Evolutionary conservation across 2,888 invertebrate species (phyloP).

Genomic region (Drosophila antonietae): DNA sequence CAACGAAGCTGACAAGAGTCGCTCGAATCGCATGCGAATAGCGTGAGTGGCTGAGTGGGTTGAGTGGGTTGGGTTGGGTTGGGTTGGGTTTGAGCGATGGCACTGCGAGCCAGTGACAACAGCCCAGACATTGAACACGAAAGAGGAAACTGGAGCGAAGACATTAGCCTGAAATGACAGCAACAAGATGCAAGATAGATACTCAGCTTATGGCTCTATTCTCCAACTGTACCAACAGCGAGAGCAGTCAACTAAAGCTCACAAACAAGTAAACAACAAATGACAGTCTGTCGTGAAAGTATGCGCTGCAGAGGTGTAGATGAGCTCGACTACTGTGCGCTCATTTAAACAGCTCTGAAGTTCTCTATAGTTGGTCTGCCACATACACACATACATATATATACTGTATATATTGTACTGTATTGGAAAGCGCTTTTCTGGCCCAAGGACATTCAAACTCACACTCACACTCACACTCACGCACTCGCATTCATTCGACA

Average conservation of each 20-base stretch:
- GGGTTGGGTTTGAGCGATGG: slow-evolving; percentile 28
- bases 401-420: background rate
- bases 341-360: slow-evolving; percentile 39
- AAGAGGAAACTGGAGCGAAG: slow-evolving; percentile 77
- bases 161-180: slow-evolving; percentile 78
- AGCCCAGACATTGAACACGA: slow-evolving; percentile 75
- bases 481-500: slow-evolving; percentile 30
- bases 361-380: background rate
- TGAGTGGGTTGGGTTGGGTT: background rate
- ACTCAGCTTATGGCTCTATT: slow-evolving; percentile 62
- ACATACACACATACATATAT: background rate
- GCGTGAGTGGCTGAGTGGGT: slow-evolving; percentile 24
- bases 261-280: slow-evolving; percentile 54
- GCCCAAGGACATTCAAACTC: slow-evolving; percentile 56
- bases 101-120: slow-evolving; percentile 48
- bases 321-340: slow-evolving; percentile 15
- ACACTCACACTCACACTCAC: slow-evolving; percentile 23
- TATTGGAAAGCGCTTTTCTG: slow-evolving; percentile 68
- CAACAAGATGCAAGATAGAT: slow-evolving; percentile 75
- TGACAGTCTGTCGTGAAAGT: slow-evolving; percentile 47
- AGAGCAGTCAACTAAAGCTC: slow-evolving; percentile 26
- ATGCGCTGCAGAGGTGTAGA: slow-evolving; percentile 30
- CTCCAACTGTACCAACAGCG: slow-evolving; percentile 26
- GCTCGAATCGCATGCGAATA: slow-evolving; percentile 22
- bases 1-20: slow-evolving; percentile 50